Percentiles rank a stretch among this genome's conserved stretches.
Conservation (phyloP, 1,140 invertebrate species). For the Platyscapa corneri region DNA sequence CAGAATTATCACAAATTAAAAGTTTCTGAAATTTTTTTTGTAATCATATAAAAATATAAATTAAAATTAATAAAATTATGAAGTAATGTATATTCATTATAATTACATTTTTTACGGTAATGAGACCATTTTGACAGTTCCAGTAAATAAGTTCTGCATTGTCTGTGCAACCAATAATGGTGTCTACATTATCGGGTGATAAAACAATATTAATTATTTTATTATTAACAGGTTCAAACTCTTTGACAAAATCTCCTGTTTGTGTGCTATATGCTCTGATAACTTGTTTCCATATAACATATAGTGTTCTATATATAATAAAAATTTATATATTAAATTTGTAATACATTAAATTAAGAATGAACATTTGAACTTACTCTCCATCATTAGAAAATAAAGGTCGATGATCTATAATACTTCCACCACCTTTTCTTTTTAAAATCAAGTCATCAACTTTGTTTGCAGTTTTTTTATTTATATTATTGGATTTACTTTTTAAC, state of each 20-base stretch:
- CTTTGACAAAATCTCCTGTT: conserved; percentile 75
- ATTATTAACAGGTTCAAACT: conserved; percentile 73
- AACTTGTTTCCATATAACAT: conserved; percentile 75
- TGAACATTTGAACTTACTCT: conserved; percentile 75
- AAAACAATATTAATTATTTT: conserved; percentile 74
- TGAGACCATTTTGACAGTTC: conserved; percentile 75
- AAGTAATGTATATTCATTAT: conserved; percentile 8
- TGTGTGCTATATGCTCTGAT: conserved; percentile 77
- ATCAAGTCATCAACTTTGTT: conserved; percentile 63
- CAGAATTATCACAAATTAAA: conserved; percentile 45
- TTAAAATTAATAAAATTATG: background rate
- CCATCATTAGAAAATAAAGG: conserved; percentile 79
- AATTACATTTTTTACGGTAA: conserved; percentile 71
- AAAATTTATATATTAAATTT: conserved; percentile 18
- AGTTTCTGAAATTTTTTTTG: conserved; percentile 61
- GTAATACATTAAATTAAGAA: conserved; percentile 15
- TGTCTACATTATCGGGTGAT: conserved; percentile 69
- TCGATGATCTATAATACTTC: conserved; percentile 77
- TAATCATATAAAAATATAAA: conserved; percentile 41
- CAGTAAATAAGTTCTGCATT: conserved; percentile 75
- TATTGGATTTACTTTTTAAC: conserved; percentile 17
- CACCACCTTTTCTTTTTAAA: conserved; percentile 75
- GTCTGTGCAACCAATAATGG: conserved; percentile 75
- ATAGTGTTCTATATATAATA: conserved; percentile 63
- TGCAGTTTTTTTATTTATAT: background rate